Evolutionary conservation across 2,888 invertebrate genomes (phyloP), one percentile per base, ranked within the genome.

Genomic region (Harpalus rubripes): DNA sequence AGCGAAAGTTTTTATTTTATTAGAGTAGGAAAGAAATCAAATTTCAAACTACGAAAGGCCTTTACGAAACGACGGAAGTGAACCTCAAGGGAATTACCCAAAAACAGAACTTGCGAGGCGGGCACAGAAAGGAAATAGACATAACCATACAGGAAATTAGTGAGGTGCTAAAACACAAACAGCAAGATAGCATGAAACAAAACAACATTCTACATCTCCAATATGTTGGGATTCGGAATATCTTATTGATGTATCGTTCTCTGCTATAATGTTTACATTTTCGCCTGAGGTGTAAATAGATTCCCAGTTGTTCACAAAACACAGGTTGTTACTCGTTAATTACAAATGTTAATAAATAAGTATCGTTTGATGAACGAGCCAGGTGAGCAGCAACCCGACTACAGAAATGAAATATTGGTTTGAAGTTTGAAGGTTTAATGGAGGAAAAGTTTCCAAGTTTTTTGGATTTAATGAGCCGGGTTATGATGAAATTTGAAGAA

Each of bases 1-100:
- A 74, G 74, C 52, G 74, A 74, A 74, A 74, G 52, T 74, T 74
- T 74, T 74, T n/a, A 74, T 74, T 74, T 74, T 74, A 52, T 74
- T 74, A 74, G 18, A 52, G 74, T 16, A 72, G 44, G 52, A 74
- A 74, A 74, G 74, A 74, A 74, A 74, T 74, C 74, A 74, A 74
- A 74, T 74, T 74, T 52, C 74, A 74, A 74, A 74, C 74, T 74
- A 74, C 44, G 22, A 10, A 12, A 15, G 44, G 74, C 44, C 52
- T 52, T 74, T 74, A 44, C 26, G 44, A 74, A 74, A 74, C 52
- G 74, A 10, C 22, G 68, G 63, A 15, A 72, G 39, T 41, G 41
- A 41, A 16, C 26, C 74, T 44, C 15, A 1, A 44, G 74, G 74
- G 74, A 52, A 0, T 7, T 10, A 74, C 56, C 74, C 56, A 18